Percentiles rank a stretch among this genome's conserved stretches.
Evolutionary conservation across 2,113 vertebrate species (phyloP).

Genomic region (Syngnathus typhle): DNA sequence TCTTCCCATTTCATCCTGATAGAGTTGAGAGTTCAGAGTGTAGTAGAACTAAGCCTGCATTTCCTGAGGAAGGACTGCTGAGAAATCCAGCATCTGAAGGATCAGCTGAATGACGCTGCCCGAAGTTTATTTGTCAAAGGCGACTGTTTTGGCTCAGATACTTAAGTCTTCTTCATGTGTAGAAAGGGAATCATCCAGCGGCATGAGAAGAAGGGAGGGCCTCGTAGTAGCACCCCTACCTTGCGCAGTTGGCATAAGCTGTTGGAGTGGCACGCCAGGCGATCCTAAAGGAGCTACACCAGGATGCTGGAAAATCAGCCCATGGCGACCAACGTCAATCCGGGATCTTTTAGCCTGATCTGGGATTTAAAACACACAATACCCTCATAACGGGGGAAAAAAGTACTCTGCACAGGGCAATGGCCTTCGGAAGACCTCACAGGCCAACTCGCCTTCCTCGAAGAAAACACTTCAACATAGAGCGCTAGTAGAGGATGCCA

Average conservation of each 20-base stretch:
- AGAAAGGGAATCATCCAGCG: constrained; percentile 54
- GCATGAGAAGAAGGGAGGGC: constrained; percentile 68
- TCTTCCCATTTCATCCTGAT: constrained; percentile 59
- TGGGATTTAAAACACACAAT: constrained; percentile 88
- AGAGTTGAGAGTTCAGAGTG: constrained; percentile 33
- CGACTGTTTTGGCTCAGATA: constrained; percentile 47
- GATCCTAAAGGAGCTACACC: constrained; percentile 86
- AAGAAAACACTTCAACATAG: constrained; percentile 70
- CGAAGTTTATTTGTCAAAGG: constrained; percentile 60
- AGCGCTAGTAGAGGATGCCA: constrained; percentile 74
- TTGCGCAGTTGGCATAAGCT: constrained; percentile 99
- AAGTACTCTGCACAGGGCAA: constrained; percentile 70
- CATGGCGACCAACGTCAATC: constrained; percentile 98
- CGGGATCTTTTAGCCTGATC: constrained; percentile 99
- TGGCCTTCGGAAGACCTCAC: constrained; percentile 66
- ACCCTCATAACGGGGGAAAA: constrained; percentile 76
- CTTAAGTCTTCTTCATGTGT: constrained; percentile 44
- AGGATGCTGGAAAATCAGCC: constrained; percentile 99
- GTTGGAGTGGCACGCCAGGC: constrained; percentile 96
- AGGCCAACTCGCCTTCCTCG: constrained; percentile 67
- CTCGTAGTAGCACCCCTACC: constrained; percentile 86
- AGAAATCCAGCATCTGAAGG: constrained; percentile 54
- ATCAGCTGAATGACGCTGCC: constrained; percentile 59
- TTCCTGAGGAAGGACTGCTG: constrained; percentile 56
- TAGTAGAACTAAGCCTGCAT: constrained; percentile 60